These are phyloP conservation scores for Engraulis encrasicolus DNA, from an alignment of 2,113 vertebrate species.

Conservation along the genomic window DNA sequence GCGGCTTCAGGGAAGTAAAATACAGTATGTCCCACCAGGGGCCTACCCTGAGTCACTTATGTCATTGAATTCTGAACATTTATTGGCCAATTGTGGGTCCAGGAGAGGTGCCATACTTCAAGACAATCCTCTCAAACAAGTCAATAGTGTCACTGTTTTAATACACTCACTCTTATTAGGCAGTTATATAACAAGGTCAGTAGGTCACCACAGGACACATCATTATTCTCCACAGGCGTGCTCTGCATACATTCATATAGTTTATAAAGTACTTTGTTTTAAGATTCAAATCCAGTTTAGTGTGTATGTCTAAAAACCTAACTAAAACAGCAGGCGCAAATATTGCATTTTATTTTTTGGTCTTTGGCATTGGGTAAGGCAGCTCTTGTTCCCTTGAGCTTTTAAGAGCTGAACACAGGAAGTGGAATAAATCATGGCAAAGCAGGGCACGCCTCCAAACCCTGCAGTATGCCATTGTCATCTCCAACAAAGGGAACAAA, in stretches of 20 bases:
- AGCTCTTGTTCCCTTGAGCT: neutral
- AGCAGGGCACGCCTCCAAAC: neutral
- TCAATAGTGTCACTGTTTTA: too few species aligned
- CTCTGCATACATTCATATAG: too few species aligned
- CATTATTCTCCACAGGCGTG: too few species aligned
- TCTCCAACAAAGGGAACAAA: constrained; percentile 21
- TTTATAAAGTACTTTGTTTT: neutral
- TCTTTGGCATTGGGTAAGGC: neutral
- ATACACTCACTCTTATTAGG: too few species aligned
- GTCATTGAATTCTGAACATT: too few species aligned
- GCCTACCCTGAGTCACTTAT: constrained; percentile 34
- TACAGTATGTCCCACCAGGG: too few species aligned
- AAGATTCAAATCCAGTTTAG: neutral
- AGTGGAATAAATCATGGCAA: neutral
- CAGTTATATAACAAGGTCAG: too few species aligned
- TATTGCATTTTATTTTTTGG: neutral
- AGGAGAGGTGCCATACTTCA: neutral
- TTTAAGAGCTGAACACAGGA: neutral
- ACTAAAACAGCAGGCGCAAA: neutral
- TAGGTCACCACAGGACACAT: too few species aligned
- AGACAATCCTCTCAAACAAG: neutral
- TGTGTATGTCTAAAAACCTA: neutral
- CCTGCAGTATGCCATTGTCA: constrained; percentile 23
- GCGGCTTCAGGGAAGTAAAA: too few species aligned
- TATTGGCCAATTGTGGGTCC: too few species aligned